Conservation (phyloP, 2,888 invertebrate genomes). For the Synergus gifuensis region DNA sequence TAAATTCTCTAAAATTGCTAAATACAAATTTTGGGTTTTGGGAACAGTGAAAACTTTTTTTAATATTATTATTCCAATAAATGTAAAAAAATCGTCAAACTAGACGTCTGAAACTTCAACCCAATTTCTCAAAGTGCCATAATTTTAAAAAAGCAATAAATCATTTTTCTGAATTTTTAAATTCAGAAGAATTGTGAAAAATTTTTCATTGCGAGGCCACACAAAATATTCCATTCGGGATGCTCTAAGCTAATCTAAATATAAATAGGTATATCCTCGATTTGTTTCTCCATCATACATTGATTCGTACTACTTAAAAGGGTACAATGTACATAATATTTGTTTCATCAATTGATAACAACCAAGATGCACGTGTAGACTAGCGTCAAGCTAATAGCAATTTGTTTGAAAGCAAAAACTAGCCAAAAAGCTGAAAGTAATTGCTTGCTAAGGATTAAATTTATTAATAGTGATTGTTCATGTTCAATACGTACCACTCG, state of each 20-base stretch:
- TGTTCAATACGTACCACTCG: slow-evolving; percentile 76
- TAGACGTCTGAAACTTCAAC: no score
- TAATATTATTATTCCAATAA: no score
- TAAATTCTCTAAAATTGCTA: no score
- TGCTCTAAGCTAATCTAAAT: background rate
- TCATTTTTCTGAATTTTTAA: background rate
- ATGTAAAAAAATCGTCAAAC: no score
- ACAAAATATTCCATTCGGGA: slow-evolving; percentile 21
- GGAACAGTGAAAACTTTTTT: no score
- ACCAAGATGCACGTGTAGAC: slow-evolving; percentile 18
- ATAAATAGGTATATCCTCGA: background rate
- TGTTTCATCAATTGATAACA: background rate
- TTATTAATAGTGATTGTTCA: slow-evolving; percentile 54
- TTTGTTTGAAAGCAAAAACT: slow-evolving; percentile 58
- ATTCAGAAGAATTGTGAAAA: no score
- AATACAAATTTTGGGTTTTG: no score
- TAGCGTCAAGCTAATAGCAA: slow-evolving; percentile 32
- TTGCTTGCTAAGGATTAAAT: slow-evolving; percentile 59
- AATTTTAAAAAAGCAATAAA: background rate
- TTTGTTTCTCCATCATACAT: background rate
- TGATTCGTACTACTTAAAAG: background rate
- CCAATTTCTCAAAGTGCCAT: background rate
- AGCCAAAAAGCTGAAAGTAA: slow-evolving; percentile 70
- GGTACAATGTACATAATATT: background rate
- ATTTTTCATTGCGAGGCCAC: no score